A percentile compares a stretch with the other conserved stretches of the same genome.
Conservation (phyloP, 2,113 vertebrate genomes). For the Maccullochella peelii region DNA sequence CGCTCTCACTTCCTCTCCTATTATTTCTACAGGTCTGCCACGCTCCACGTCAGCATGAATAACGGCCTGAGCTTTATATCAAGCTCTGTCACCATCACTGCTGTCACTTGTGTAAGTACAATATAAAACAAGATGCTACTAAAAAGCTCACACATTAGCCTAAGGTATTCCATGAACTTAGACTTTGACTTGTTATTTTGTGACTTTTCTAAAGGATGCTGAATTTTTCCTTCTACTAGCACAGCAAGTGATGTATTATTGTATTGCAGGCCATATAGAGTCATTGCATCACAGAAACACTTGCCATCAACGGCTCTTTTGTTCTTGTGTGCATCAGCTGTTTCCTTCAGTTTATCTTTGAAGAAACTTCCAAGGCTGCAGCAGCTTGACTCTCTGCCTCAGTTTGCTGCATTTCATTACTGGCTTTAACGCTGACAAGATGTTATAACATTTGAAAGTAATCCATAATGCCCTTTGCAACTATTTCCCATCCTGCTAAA, state of each 20-base stretch:
- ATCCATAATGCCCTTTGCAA: not conserved
- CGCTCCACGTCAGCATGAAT: conserved; percentile 98
- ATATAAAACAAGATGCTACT: not conserved
- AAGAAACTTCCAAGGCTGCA: conserved; percentile 1
- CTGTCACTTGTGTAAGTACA: conserved; percentile 91
- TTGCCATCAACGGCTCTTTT: not conserved
- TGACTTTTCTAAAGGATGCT: not conserved
- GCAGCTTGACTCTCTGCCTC: conserved; percentile 4
- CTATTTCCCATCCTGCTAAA: not conserved
- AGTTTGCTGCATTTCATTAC: conserved; percentile 16
- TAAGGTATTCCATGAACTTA: not conserved
- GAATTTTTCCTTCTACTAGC: not conserved
- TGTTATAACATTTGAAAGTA: not conserved
- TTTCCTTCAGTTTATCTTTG: conserved; percentile 11
- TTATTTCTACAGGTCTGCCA: conserved; percentile 83
- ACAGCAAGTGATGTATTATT: not conserved
- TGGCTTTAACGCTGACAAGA: not conserved
- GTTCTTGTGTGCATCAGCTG: not conserved
- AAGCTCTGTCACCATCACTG: conserved; percentile 95
- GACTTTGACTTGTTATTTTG: not conserved
- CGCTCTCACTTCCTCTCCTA: not conserved
- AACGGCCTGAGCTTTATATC: conserved; percentile 99
- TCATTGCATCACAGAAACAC: not conserved
- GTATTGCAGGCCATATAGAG: not conserved
- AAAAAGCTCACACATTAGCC: not conserved